phyloP scores from a whole-genome alignment of 2,888 invertebrate species.

The Acanthosoma haemorrhoidale region DNA sequence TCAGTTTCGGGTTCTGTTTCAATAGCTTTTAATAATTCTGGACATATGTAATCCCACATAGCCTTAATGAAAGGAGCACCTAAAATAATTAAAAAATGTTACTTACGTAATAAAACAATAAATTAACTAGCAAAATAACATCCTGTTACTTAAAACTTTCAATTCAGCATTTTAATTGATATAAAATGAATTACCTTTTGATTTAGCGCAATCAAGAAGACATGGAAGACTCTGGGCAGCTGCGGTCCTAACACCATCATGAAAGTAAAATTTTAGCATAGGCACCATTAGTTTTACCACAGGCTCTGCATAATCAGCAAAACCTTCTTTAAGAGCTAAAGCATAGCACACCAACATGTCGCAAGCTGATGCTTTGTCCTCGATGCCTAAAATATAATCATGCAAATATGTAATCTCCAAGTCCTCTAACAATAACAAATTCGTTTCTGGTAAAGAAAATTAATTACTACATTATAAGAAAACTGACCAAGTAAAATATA shows the following conservation, averaged over 20 bases:
- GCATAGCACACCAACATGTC: conserved; percentile 96
- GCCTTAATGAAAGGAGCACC: conserved; percentile 55
- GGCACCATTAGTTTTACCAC: conserved; percentile 80
- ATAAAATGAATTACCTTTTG: too few relatives aligned
- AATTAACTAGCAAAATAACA: too few relatives aligned
- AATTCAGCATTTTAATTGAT: too few relatives aligned
- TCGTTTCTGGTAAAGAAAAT: background rate
- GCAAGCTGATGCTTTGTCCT: conserved; percentile 94
- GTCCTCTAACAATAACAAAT: background rate
- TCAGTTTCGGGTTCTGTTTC: conserved; percentile 87
- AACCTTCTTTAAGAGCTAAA: conserved; percentile 81
- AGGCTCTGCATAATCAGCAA: conserved; percentile 70
- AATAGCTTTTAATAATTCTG: conserved; percentile 79
- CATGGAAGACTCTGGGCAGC: conserved; percentile 88
- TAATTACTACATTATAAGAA: background rate
- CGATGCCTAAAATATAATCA: conserved; percentile 60
- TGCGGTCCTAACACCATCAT: conserved; percentile 86
- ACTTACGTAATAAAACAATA: too few relatives aligned
- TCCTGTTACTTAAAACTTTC: too few relatives aligned
- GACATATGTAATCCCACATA: conserved; percentile 86
- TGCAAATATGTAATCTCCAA: background rate
- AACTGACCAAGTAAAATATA: background rate
- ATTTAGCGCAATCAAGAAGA: conserved; percentile 79
- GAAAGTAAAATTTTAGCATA: conserved; percentile 88
- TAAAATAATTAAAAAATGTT: conserved; percentile 43